Percentiles rank a stretch among this genome's conserved stretches.
Evolutionary conservation across 2,888 invertebrate genomes (phyloP).

Genomic region (Sialis lutaria): DNA sequence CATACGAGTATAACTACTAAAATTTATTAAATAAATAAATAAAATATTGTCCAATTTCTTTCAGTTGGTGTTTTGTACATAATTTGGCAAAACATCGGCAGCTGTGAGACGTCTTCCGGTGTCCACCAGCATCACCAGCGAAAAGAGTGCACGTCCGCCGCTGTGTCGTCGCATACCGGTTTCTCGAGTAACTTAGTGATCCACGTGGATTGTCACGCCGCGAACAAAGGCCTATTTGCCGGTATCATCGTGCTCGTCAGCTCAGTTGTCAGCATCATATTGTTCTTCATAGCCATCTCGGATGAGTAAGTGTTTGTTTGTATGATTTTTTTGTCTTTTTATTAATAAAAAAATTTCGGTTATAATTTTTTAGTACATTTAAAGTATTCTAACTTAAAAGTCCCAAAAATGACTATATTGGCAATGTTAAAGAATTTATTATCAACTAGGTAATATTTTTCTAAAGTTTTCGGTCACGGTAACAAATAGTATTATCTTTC

Average conservation of each 20-base stretch:
- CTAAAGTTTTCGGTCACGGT: too few species aligned
- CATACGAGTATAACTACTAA: too few species aligned
- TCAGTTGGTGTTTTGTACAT: conserved; percentile 53
- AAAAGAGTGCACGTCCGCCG: conserved; percentile 11
- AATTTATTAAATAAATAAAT: not conserved
- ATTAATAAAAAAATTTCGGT: too few species aligned
- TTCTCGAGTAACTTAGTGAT: conserved; percentile 19
- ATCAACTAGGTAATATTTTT: too few species aligned
- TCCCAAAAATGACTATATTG: too few species aligned
- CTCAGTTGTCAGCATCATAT: conserved; percentile 37
- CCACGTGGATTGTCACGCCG: conserved; percentile 54
- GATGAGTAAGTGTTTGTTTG: conserved; percentile 25
- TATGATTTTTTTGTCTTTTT: not conserved
- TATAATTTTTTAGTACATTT: too few species aligned
- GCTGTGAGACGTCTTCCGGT: conserved; percentile 27
- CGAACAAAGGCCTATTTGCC: conserved; percentile 55
- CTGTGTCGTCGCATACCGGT: conserved; percentile 7
- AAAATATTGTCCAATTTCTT: conserved; percentile 12
- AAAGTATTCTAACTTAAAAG: too few species aligned
- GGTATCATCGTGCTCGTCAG: conserved; percentile 38
- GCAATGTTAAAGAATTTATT: too few species aligned
- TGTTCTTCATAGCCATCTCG: conserved; percentile 37
- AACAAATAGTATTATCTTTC: too few species aligned
- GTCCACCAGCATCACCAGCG: conserved; percentile 17
- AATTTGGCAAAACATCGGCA: conserved; percentile 57